A percentile compares a stretch with the other conserved stretches of the same genome.
phyloP scores from a whole-genome alignment of 2,797 vertebrate species.

The Eurystomus glaucurus region DNA sequence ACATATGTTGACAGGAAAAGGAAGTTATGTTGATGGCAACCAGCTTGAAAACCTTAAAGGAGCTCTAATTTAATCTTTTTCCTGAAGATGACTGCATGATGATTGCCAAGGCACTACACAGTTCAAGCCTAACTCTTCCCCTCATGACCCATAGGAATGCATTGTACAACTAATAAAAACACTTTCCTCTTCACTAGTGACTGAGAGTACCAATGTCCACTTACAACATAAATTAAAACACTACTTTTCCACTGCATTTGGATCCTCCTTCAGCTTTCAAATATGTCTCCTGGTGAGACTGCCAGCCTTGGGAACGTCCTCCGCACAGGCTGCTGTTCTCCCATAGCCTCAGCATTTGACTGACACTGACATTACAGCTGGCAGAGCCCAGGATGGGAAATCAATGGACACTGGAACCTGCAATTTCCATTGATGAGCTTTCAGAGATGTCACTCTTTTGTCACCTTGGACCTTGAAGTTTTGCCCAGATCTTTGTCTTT shows the following conservation, averaged over 20 bases:
- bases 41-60: not conserved
- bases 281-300: not conserved
- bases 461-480: not conserved
- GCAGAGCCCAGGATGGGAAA: not conserved
- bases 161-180: not conserved
- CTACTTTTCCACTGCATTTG: not conserved
- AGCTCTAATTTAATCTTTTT: not conserved
- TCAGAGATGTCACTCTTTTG: not conserved
- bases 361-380: not conserved
- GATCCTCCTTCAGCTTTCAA: not conserved
- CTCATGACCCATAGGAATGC: not conserved
- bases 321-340: not conserved
- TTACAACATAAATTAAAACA: not conserved
- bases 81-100: not conserved
- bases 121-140: not conserved
- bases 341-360: not conserved
- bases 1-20: not conserved
- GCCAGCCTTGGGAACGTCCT: not conserved
- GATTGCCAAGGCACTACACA: not conserved
- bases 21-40: not conserved
- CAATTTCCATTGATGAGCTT: not conserved
- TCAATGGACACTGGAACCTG: not conserved
- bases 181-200: not conserved
- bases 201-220: not conserved
- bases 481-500: not conserved